Percentiles rank a stretch among this genome's conserved stretches.
These are phyloP conservation scores for Horisme vitalbata DNA, from an alignment of 2,888 invertebrate genomes.

Conservation along the genomic window DNA sequence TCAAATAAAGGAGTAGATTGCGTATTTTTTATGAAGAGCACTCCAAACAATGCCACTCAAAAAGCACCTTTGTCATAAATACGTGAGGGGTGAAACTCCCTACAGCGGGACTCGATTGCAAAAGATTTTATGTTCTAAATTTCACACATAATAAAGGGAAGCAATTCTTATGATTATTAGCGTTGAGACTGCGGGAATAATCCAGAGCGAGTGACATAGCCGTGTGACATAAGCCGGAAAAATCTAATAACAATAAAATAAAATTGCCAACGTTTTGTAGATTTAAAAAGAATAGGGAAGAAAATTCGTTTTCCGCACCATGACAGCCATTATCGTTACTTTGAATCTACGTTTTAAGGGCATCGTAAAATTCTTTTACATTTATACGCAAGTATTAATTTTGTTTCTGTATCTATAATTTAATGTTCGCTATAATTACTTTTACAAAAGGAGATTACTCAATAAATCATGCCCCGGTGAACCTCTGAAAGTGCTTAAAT, in stretches of 20 bases:
- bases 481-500: constrained; percentile 63
- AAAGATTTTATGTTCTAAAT: constrained; percentile 73
- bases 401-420: constrained; percentile 23
- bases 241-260: constrained; percentile 83
- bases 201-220: constrained; percentile 72
- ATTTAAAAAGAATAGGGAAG: constrained; percentile 78
- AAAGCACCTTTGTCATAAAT: constrained; percentile 50
- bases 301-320: constrained; percentile 76
- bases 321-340: constrained; percentile 79
- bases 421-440: constrained; percentile 29
- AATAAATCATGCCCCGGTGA: constrained; percentile 43
- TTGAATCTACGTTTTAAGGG: constrained; percentile 70
- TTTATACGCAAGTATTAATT: constrained; percentile 44
- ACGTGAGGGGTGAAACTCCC: constrained; percentile 42
- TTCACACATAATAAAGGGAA: constrained; percentile 81
- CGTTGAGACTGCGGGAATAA: constrained; percentile 78
- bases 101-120: constrained; percentile 40
- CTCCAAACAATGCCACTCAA: constrained; percentile 38
- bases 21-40: constrained; percentile 59
- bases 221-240: constrained; percentile 81
- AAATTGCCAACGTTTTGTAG: constrained; percentile 81
- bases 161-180: constrained; percentile 83
- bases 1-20: constrained; percentile 61
- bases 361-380: constrained; percentile 55
- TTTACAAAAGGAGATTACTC: constrained; percentile 38